Evolutionary conservation across 2,888 invertebrate species (phyloP).

Genomic region (Agriopis aurantiaria): DNA sequence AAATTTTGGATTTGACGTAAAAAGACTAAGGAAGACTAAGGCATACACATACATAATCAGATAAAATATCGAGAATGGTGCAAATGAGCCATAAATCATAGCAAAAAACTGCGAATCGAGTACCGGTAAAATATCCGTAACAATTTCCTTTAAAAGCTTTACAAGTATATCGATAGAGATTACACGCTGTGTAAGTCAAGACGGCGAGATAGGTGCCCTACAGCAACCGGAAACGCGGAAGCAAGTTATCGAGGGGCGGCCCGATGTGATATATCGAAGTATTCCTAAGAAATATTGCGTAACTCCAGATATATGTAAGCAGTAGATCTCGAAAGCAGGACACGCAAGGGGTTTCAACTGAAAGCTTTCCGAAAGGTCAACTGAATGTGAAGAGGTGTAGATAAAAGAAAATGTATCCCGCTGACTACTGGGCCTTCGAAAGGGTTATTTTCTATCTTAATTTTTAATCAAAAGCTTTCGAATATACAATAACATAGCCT

Average conservation of each 20-base stretch:
- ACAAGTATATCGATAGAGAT: conserved; percentile 24
- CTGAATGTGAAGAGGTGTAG: conserved; percentile 30
- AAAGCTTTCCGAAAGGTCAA: conserved; percentile 42
- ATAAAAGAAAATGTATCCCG: conserved; percentile 33
- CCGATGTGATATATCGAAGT: conserved; percentile 76
- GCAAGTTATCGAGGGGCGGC: conserved; percentile 70
- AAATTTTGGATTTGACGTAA: too few species aligned
- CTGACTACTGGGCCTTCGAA: conserved; percentile 24
- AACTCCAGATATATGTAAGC: conserved; percentile 62
- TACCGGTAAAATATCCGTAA: conserved; percentile 10
- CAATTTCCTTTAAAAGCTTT: conserved; percentile 29
- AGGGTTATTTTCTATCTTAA: conserved; percentile 31
- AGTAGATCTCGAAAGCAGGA: conserved; percentile 59
- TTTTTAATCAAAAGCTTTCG: conserved; percentile 31
- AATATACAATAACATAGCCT: conserved; percentile 18
- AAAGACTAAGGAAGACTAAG: too few species aligned
- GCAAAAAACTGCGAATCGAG: conserved; percentile 9
- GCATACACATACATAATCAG: too few species aligned
- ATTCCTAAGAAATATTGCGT: conserved; percentile 74
- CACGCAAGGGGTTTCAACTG: conserved; percentile 31
- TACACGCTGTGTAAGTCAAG: conserved; percentile 35
- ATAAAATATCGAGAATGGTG: too few species aligned
- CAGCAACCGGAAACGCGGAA: conserved; percentile 56
- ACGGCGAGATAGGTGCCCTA: conserved; percentile 25
- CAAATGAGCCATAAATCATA: background rate